These are phyloP conservation scores for Drosophila mayri DNA, from an alignment of 1,140 invertebrate genomes.

Conservation along the genomic window DNA sequence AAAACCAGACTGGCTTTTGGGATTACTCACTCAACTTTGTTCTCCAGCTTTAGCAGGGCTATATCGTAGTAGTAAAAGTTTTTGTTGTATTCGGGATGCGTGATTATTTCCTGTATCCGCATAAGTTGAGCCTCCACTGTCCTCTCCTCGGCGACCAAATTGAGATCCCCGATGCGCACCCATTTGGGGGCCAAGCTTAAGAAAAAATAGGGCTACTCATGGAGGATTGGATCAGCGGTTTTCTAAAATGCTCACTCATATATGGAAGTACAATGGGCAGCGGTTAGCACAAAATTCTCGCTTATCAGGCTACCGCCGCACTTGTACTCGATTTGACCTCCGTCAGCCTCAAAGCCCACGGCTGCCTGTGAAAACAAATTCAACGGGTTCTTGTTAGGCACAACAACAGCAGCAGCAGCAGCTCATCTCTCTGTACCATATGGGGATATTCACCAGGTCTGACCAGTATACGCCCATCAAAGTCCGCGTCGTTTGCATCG, in stretches of 20 bases:
- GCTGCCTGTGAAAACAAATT: slow-evolving; percentile 60
- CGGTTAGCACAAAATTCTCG: slow-evolving; percentile 76
- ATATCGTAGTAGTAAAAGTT: slow-evolving; percentile 75
- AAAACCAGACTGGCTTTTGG: background rate
- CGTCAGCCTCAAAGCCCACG: slow-evolving; percentile 55
- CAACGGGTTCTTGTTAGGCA: slow-evolving; percentile 11
- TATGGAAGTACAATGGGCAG: slow-evolving; percentile 74
- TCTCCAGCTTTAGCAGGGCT: slow-evolving; percentile 56
- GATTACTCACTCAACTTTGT: slow-evolving; percentile 62
- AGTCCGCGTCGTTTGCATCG: slow-evolving; percentile 74
- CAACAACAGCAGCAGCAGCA: slow-evolving; percentile 35
- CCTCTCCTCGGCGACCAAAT: slow-evolving; percentile 59
- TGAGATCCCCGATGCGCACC: slow-evolving; percentile 74
- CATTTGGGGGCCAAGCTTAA: slow-evolving; percentile 57
- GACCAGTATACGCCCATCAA: slow-evolving; percentile 77
- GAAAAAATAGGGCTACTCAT: slow-evolving; percentile 10
- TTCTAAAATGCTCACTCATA: slow-evolving; percentile 59
- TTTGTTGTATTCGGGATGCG: slow-evolving; percentile 61
- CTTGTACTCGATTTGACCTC: slow-evolving; percentile 66
- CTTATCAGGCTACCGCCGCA: slow-evolving; percentile 85
- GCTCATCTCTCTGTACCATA: slow-evolving; percentile 64
- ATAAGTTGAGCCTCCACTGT: slow-evolving; percentile 51
- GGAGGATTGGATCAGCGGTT: background rate
- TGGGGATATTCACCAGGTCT: slow-evolving; percentile 84
- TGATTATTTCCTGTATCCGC: slow-evolving; percentile 46